Evolutionary conservation across 2,797 vertebrate species (phyloP), one percentile per base, ranked within the genome.

Genomic region (Macrochelys suwanniensis): DNA sequence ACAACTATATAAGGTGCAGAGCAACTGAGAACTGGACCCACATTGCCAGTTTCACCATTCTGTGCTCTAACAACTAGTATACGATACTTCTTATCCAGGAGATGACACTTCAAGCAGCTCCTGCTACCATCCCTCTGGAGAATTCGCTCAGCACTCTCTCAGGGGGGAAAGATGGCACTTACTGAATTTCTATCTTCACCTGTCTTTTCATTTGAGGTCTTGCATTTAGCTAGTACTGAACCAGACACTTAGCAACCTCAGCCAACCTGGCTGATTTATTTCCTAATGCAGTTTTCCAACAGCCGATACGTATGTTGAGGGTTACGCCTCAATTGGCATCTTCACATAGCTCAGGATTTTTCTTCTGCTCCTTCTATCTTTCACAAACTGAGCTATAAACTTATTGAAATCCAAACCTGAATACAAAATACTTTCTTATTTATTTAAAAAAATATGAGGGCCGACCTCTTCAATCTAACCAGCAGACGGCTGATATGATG

Each of bases 381-480:
- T 93, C 83, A 92, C 85, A 95, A 90, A 71, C 78, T 94, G 56
- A 93, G 82, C 56, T 95, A 88, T 92, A 90, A 95, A 92, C 26
- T 85, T 71, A 85, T 0, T 82, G 87, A 95, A 97, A 93, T 91
- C 33, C 23, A 51, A 82, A 28, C 17, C 65, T 56, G 42, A 90
- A 87, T 71, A 85, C 71, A 94, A 97, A 97, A 76, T 74, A 26
- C 15, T 91, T 89, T 31, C 45, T 85, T 93, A 89, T 94, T 93
- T 92, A 85, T 23, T 23, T 78, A 90, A 89, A 77, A 71, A 95
- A 95, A 82, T 50, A 91, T 51, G 78, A 93, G 37, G 59, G 37
- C 56, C 82, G 89, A 91, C 81, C 84, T 56, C 56, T 96, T 93
- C 82, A 93, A 90, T 50, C 53, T 61, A 92, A 89, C 23, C 56